Evolutionary conservation across 92 coral and sea anemone species (phyloP), one percentile per base, ranked within the genome.

Genomic region (Umimayanthus chanpuru): DNA sequence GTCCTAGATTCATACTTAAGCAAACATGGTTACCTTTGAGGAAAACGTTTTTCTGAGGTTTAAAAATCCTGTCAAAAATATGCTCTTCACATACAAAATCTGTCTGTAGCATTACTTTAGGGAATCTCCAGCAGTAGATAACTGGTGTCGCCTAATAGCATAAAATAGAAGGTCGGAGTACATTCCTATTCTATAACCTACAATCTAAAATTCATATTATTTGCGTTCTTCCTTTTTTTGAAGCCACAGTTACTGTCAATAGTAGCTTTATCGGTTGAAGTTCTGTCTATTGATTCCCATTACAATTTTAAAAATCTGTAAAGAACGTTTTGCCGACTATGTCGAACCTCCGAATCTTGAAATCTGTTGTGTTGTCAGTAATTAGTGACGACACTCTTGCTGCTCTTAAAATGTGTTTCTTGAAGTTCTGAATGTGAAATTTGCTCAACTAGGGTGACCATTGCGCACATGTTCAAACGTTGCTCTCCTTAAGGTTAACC

Each of bases 401-500:
- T 55, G 72, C 43, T 80, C 3, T 6, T n/a, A 12, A 80, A 30
- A 32, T 16, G 56, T 65, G 18, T 21, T 81, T 32, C 49, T 53
- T 50, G 4, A 58, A 61, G 30, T 30, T 30, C 41, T 75, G 78
- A 21, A 30, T 36, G 2, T 23, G n/a, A 20, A n/a, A 72, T 25
- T 41, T 55, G 30, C 88, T 76, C 29, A 84, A 74, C 77, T 28
- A 32, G 25, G 9, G 49, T 18, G 65, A n/a, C 53, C 66, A 61
- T 6, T 85, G 68, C 44, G 82, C 82, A 70, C 67, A 40, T 64
- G 61, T 28, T 88, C 90, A 94, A 6, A 97, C 99, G 75, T 97
- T 97, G 89, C 99, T 97, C 81, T 97, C 99, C 88, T 96, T 95
- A n/a, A 97, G 91, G 89, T 96, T 96, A 30, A 91, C 94, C 16